Base-by-base conservation (phyloP, 2,113 vertebrate genomes). In the Ictalurus punctatus region DNA sequence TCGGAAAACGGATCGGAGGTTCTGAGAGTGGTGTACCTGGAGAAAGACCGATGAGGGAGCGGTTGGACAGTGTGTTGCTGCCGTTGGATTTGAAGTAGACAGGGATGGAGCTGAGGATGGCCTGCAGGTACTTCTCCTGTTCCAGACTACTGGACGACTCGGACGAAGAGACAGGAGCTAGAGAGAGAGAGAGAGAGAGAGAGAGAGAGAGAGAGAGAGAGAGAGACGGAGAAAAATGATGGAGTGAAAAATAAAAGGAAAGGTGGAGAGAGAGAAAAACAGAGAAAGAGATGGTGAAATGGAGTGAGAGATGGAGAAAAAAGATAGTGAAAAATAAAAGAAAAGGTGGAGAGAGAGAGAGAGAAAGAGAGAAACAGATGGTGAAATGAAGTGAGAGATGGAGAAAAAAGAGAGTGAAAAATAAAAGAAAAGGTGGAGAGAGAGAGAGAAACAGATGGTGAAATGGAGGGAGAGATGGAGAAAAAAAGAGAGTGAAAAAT, bases 111-210 rank as follows among this genome's bases (percentile, higher is more conserved):
- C 93, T 96, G 84, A 99, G 94, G 91, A 99, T 96, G 87, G 98
- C 97, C 92, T 98, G 98, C 37, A 99, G 96, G 92, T 99, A 99
- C 86, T 99, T 99, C 84, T 99, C 98, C 92, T 99, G 98, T 90
- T 99, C 98, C 91, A 99, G 97, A 91, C 98, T 99, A 95, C 97
- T 99, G 92, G 98, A 99, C 2, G 96, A 98, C 90, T 99, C 98
- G 40, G 99, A 96, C 84, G 98, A 96, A 1, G 96, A 97, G 89
- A 96, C 92, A 34, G 97, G 96, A 93, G 94, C 97, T 97, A 58
- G 14, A 37, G 40, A 52, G 30, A 76, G 34, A 73, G 21, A 69
- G 54, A 74, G 5, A 13, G 40, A 25, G 8, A 54, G 21, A 30
- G 25, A 69, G 27, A 23, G 89, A 34, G 30, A 78, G 37, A 54